Evolutionary conservation across 1,140 invertebrate species (phyloP).

Genomic region (Drosophila grimshawi): DNA sequence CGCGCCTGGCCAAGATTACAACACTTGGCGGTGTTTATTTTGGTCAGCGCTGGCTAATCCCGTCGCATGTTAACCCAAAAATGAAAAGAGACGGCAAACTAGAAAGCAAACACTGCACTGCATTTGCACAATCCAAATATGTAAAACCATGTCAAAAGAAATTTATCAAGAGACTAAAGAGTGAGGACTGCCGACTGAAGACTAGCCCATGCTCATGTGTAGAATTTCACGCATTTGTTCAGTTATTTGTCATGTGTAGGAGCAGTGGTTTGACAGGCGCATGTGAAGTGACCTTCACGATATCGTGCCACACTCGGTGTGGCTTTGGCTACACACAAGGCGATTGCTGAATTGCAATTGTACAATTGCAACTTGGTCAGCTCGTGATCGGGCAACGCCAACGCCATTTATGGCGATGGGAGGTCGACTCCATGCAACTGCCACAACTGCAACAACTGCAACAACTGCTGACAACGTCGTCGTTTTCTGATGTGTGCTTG

Average conservation of each 20-base stretch:
- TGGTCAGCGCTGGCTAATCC: slow-evolving; percentile 63
- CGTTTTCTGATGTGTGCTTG: slow-evolving; percentile 42
- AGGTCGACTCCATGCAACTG: slow-evolving; percentile 56
- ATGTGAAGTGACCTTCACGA: slow-evolving; percentile 72
- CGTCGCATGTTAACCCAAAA: slow-evolving; percentile 69
- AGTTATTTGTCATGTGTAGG: slow-evolving; percentile 69
- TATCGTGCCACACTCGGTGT: slow-evolving; percentile 49
- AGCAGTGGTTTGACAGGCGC: slow-evolving; percentile 59
- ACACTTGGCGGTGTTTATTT: slow-evolving; percentile 71
- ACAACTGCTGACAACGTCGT: slow-evolving; percentile 24
- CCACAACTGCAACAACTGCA: slow-evolving; percentile 25
- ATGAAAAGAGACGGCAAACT: slow-evolving; percentile 28
- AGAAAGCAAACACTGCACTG: slow-evolving; percentile 21
- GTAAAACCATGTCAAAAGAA: slow-evolving; percentile 14
- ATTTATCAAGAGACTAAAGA: slow-evolving; percentile 33
- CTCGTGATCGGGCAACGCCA: slow-evolving; percentile 70
- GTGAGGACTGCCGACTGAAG: background rate
- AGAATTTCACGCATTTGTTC: slow-evolving; percentile 78
- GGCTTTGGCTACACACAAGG: slow-evolving; percentile 30
- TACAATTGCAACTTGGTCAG: slow-evolving; percentile 47
- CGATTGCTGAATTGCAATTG: slow-evolving; percentile 37
- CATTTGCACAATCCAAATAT: slow-evolving; percentile 59
- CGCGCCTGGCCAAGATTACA: slow-evolving; percentile 65
- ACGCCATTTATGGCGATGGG: slow-evolving; percentile 63
- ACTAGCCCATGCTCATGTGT: slow-evolving; percentile 33